Base-by-base conservation (phyloP, 2,797 vertebrate species). In the Dromococcyx pavoninus region DNA sequence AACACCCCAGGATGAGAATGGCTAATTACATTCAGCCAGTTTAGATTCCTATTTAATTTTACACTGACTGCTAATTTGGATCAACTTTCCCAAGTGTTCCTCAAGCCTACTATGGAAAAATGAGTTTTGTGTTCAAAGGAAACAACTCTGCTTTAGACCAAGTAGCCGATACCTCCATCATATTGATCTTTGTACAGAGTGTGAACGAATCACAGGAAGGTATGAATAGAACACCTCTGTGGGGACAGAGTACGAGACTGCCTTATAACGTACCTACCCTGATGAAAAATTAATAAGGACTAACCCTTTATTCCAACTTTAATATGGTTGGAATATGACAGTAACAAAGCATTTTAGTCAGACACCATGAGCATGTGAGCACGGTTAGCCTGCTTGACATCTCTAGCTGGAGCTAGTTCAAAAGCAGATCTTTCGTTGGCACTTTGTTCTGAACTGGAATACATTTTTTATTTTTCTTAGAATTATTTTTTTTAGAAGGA, bases 11-110 rank as follows among this genome's bases (percentile, higher is more conserved):
- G 46, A 50, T 41, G 28, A 60, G 61, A 79, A 91, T 24, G 56
- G 53, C 64, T 91, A 78, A 93, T 94, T 91, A 76, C 37, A 77
- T 77, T 77, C 61, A 51, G n/a, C 2, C 61, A 83, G 43, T 35
- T 88, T 81, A 91, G 88, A 94, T 78, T 96, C 51, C 35, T 72
- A 56, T 88, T 92, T 86, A 75, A 89, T 92, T 89, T 96, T 88
- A 67, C 0, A 2, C 57, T 91, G 57, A 25, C 33, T 74, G 33
- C 41, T 91, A 89, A 74, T 87, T 88, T 91, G 27, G 72, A 86
- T 74, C 65, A 71, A 57, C 65, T 91, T 91, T 89, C 61, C 78
- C 41, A 74, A 86, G 79, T 67, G 41, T 77, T 91, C 22, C n/a
- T 74, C 15, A 48, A 86, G 32, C 19, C 33, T 46, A n/a, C 43